Conservation (phyloP, 2,113 vertebrate genomes). For the Cinclus mexicanus region DNA sequence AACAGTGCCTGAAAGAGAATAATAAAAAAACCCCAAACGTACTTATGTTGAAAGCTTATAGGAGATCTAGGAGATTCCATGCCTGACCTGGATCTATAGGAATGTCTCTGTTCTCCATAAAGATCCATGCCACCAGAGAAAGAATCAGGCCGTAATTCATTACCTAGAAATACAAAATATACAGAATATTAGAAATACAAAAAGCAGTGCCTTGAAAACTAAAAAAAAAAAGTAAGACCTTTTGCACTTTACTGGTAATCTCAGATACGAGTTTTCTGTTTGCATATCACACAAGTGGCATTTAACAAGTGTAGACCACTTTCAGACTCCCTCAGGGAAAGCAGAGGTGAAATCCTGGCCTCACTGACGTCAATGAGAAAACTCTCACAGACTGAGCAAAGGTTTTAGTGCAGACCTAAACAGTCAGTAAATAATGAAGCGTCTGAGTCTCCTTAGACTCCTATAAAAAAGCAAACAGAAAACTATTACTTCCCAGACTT, state of each 20-base stretch:
- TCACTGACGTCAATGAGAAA: not conserved
- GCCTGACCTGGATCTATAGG: constrained; percentile 81
- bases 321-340: not conserved
- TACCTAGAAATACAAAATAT: constrained; percentile 70
- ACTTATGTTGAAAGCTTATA: constrained; percentile 82
- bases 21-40: not conserved
- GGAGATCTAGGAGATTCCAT: constrained; percentile 84
- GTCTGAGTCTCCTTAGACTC: not conserved
- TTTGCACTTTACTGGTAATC: not conserved
- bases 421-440: not conserved
- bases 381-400: not conserved
- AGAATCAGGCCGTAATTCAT: constrained; percentile 80
- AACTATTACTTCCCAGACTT: not conserved
- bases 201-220: not conserved
- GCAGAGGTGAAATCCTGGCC: not conserved
- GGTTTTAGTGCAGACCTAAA: not conserved
- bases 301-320: not conserved
- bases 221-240: not conserved
- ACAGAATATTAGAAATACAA: constrained; percentile 40
- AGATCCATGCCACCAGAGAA: constrained; percentile 80
- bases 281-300: not conserved
- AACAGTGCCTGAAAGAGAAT: not conserved
- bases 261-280: not conserved
- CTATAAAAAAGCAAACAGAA: not conserved
- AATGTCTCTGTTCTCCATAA: constrained; percentile 81